Evolutionary conservation across 2,797 vertebrate species (phyloP).

Genomic region (Squalus acanthias): DNA sequence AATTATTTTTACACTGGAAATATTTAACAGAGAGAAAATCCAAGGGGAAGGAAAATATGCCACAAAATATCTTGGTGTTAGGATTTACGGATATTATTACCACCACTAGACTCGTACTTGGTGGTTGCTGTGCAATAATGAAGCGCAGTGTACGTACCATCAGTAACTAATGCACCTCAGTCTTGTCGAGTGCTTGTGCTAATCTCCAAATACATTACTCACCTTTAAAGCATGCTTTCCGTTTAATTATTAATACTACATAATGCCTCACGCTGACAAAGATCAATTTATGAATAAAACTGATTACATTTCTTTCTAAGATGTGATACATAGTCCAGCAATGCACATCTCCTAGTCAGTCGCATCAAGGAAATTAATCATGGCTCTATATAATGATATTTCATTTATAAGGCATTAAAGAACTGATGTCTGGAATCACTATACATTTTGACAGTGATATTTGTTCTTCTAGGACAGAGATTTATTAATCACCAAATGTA

Average conservation of each 20-base stretch:
- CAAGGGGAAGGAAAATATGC: neutral
- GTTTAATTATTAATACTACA: conserved; percentile 38
- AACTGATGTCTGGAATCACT: conserved; percentile 32
- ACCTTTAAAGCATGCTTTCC: conserved; percentile 33
- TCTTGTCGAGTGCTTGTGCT: neutral
- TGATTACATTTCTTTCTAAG: conserved; percentile 32
- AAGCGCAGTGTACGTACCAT: neutral
- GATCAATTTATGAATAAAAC: conserved; percentile 38
- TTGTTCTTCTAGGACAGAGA: conserved; percentile 30
- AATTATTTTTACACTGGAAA: neutral
- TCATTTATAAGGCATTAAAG: conserved; percentile 38
- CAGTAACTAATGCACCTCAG: neutral
- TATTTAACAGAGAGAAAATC: neutral
- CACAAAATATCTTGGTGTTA: neutral
- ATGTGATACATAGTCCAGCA: conserved; percentile 16
- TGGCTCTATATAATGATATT: conserved; percentile 35
- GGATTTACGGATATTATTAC: neutral
- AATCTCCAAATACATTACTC: conserved; percentile 32
- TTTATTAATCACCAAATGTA: conserved; percentile 33
- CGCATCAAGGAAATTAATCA: conserved; percentile 36
- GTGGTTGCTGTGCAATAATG: neutral
- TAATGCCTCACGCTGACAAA: conserved; percentile 35
- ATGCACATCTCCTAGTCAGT: conserved; percentile 3
- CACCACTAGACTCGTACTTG: neutral
- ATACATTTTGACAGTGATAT: conserved; percentile 35